A percentile compares a stretch with the other conserved stretches of the same genome.
phyloP scores from a whole-genome alignment of 2,113 vertebrate species.

The Sylvia atricapilla region DNA sequence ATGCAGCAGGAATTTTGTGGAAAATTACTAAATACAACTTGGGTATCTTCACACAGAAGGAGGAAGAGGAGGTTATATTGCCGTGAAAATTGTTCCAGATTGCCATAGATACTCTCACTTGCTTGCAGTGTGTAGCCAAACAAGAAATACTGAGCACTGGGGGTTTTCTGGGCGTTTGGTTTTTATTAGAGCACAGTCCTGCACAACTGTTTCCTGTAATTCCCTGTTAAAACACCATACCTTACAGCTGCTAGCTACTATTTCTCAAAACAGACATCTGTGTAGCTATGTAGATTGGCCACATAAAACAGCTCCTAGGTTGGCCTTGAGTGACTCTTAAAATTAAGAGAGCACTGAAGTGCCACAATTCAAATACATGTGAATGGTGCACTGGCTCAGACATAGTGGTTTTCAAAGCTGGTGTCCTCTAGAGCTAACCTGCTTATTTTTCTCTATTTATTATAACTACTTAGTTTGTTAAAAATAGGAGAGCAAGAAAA shows the following conservation, averaged over 20 bases:
- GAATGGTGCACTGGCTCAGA: background rate
- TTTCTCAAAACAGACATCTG: background rate
- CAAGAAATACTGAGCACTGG: background rate
- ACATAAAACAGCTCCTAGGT: background rate
- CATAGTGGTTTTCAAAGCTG: background rate
- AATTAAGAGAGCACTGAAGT: background rate
- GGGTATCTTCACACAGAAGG: background rate
- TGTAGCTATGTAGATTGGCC: background rate
- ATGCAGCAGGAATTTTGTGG: background rate
- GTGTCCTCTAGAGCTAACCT: background rate
- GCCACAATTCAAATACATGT: background rate
- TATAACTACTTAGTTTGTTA: background rate
- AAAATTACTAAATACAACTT: background rate
- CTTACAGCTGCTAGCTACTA: background rate
- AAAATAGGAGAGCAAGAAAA: background rate
- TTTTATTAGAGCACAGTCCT: background rate
- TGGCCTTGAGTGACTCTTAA: constrained; percentile 1
- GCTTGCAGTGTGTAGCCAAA: background rate
- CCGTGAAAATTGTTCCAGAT: background rate
- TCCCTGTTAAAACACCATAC: background rate
- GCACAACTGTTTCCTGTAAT: background rate
- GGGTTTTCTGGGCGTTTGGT: background rate
- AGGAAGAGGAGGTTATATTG: background rate
- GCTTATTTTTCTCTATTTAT: background rate
- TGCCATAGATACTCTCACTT: background rate